Conservation (phyloP, 2,797 vertebrate species). For the Iguana delicatissima region DNA sequence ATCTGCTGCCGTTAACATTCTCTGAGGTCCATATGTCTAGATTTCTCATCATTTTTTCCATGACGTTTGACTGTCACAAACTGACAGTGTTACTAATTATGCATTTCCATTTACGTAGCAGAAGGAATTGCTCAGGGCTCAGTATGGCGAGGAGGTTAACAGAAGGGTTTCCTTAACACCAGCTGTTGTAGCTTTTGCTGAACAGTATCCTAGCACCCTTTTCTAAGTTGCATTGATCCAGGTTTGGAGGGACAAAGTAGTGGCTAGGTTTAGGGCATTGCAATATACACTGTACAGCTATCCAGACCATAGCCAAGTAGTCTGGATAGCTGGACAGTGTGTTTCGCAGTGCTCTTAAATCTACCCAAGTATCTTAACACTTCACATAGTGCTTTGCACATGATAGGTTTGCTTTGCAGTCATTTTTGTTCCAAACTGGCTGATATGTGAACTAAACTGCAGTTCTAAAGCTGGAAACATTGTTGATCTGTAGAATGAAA, state of each 20-base stretch:
- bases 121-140: conserved; percentile 23
- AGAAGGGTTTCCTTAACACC: conserved; percentile 22
- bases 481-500: background rate
- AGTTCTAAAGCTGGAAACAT: background rate
- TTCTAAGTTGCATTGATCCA: background rate
- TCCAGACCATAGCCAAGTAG: background rate
- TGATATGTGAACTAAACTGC: background rate
- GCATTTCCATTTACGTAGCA: background rate
- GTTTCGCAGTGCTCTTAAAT: no score
- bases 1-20: conserved; percentile 35
- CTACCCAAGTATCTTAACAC: no score
- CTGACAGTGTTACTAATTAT: conserved; percentile 33
- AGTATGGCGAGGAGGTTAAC: background rate
- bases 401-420: background rate
- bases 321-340: no score
- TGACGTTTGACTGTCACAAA: conserved; percentile 37
- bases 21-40: conserved; percentile 11
- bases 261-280: background rate
- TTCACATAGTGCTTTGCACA: background rate
- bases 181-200: conserved; percentile 10
- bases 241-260: background rate
- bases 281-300: background rate
- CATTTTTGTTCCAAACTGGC: background rate
- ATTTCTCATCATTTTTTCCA: conserved; percentile 7
- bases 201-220: background rate